Evolutionary conservation across 1,140 invertebrate species (phyloP), one percentile per base, ranked within the genome.

Genomic region (Plodia interpunctella): DNA sequence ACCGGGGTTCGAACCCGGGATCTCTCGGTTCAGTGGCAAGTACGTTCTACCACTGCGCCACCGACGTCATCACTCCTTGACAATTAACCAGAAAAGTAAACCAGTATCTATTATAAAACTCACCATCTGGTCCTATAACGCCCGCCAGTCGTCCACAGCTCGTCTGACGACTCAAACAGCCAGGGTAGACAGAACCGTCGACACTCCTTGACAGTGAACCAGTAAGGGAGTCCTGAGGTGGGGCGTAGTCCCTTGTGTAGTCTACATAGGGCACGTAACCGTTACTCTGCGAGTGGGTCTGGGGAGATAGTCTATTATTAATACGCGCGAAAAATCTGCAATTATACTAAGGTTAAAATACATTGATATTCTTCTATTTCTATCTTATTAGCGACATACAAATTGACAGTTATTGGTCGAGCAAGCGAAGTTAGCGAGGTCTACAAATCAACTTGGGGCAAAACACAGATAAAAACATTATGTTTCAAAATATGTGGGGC

Each of bases 241-340:
- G 95, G 75, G 94, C 96, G 88, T 97, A 97, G 83, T 97, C 96
- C 10, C 91, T 78, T 25, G 92, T 91, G 78, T 97, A 97, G 77
- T 97, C 96, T 38, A 96, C 95, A 89, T 97, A 97, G 11, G 96
- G 95, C 30, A 96, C 95, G 84, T 97, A 97, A 19, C 96, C 96
- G 70, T 97, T 97, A 86, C 94, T 95, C 80, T 96, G 95, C 76
- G 94, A 94, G 59, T 95, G 94, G 76, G 94, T 92, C 95, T 96
- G 58, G 61, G 49, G 51, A 52, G 17, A 58, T n/a, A 49, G 15
- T 54, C n/a, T 38, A 10, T 20, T 49, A 57, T 35, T 30, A 56
- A 56, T 53, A 38, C 21, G 21, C 6, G 21, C 21, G 2, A 25
- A n/a, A n/a, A n/a, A n/a, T n/a, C n/a, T n/a, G n/a, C n/a, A n/a